These are phyloP conservation scores for Acipenser ruthenus DNA, from an alignment of 2,797 vertebrate species.

Conservation along the genomic window DNA sequence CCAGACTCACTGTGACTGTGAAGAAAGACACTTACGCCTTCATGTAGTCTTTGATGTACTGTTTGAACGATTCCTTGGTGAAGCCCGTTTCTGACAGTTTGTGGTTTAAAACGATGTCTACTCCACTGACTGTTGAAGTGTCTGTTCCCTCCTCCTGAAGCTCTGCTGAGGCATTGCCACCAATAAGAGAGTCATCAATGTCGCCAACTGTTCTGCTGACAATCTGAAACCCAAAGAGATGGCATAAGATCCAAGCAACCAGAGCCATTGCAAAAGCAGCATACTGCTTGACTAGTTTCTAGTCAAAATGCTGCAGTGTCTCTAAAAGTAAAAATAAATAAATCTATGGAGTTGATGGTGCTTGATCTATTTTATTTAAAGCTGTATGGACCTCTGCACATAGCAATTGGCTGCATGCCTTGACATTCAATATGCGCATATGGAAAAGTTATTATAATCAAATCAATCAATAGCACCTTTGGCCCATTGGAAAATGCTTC, in stretches of 20 bases:
- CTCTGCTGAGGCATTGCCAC: conserved; percentile 75
- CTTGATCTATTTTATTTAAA: too few species aligned
- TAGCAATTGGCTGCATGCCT: too few species aligned
- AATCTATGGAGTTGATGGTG: too few species aligned
- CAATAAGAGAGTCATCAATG: conserved; percentile 66
- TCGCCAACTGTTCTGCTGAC: conserved; percentile 62
- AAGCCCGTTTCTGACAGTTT: conserved; percentile 66
- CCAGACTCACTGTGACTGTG: neutral
- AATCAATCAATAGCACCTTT: too few species aligned
- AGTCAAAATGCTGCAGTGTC: too few species aligned
- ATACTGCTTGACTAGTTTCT: too few species aligned
- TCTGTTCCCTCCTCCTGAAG: conserved; percentile 50
- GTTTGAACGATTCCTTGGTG: conserved; percentile 61
- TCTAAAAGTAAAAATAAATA: too few species aligned
- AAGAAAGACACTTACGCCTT: conserved; percentile 63
- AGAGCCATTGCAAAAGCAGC: too few species aligned
- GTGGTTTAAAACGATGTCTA: conserved; percentile 82
- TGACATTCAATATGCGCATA: too few species aligned
- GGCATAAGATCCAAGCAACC: neutral
- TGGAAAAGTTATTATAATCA: too few species aligned
- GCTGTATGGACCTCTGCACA: too few species aligned
- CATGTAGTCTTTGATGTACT: conserved; percentile 74
- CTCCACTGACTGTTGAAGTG: conserved; percentile 47
- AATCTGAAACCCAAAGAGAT: conserved; percentile 40
- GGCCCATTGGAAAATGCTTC: too few species aligned